phyloP scores from a whole-genome alignment of 2,797 vertebrate species.

The Thamnophis elegans region DNA sequence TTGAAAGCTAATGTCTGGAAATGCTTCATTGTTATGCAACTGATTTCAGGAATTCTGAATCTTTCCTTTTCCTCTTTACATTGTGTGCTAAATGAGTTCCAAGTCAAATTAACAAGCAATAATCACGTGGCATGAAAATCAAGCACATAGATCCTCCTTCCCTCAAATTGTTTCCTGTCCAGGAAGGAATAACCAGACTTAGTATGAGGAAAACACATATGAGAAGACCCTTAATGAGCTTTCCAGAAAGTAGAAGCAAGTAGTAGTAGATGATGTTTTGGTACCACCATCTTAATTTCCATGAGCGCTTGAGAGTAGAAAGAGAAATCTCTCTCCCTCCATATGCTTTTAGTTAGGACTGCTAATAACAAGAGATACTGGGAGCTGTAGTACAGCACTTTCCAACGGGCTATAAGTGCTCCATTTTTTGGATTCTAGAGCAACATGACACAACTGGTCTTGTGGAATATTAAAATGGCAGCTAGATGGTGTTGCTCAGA shows the following conservation, averaged over 20 bases:
- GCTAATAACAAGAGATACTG: background rate
- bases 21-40: background rate
- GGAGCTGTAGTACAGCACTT: background rate
- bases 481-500: background rate
- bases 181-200: background rate
- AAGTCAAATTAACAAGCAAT: background rate
- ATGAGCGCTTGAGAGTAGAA: background rate
- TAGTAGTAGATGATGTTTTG: background rate
- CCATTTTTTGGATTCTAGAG: background rate
- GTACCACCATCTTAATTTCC: background rate
- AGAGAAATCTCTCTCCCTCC: background rate
- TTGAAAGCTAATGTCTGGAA: background rate
- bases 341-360: background rate
- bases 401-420: background rate
- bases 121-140: background rate
- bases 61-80: background rate
- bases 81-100: background rate
- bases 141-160: background rate
- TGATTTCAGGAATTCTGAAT: background rate
- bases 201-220: background rate
- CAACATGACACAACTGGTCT: too few species aligned
- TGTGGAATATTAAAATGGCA: background rate
- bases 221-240: background rate
- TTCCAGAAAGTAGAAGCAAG: background rate
- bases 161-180: background rate